phyloP scores from a whole-genome alignment of 2,888 invertebrate species.

The Neuroscelio doddi region DNA sequence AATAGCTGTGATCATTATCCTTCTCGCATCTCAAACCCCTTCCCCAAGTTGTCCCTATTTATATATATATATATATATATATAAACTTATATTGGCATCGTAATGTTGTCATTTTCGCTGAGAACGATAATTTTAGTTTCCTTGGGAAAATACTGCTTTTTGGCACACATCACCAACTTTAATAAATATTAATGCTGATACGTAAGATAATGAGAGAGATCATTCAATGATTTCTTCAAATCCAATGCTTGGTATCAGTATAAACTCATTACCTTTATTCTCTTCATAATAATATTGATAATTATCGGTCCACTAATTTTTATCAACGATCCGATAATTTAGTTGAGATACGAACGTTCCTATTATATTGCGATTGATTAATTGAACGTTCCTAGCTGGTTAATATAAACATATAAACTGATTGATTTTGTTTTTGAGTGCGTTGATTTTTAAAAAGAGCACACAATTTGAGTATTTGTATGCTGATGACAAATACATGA shows the following conservation, averaged over 20 bases:
- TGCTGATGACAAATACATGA: too few species aligned
- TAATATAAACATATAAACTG: not conserved
- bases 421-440: not conserved
- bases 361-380: constrained; percentile 19
- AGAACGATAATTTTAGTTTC: constrained; percentile 13
- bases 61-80: constrained; percentile 19
- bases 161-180: not conserved
- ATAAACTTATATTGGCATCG: constrained; percentile 24
- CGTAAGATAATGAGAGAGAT: constrained; percentile 46
- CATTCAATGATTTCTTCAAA: too few species aligned
- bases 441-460: too few species aligned
- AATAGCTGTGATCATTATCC: constrained; percentile 69
- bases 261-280: too few species aligned
- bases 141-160: too few species aligned
- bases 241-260: too few species aligned
- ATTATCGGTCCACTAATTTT: not conserved
- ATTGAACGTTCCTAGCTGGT: constrained; percentile 30
- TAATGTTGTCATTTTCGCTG: constrained; percentile 29
- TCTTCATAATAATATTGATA: not conserved
- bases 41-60: constrained; percentile 17
- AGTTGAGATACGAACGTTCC: constrained; percentile 23
- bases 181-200: constrained; percentile 30
- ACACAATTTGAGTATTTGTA: too few species aligned
- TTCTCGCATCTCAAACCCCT: constrained; percentile 38
- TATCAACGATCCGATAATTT: constrained; percentile 3